Evolutionary conservation across 2,888 invertebrate genomes (phyloP).

Genomic region (Cantharis rufa): DNA sequence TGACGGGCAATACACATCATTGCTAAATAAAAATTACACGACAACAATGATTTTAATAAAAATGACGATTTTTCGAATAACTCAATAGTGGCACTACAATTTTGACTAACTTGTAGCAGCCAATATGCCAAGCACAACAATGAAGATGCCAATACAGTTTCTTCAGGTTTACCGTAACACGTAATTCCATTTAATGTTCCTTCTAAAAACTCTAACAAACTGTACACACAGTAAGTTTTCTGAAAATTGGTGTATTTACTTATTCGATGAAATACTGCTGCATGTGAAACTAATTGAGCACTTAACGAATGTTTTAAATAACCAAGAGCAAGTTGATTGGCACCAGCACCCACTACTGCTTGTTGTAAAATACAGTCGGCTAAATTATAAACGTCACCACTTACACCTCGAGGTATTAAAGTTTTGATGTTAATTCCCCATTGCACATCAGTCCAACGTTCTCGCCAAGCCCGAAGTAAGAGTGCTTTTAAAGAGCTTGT

Average conservation of each 20-base stretch:
- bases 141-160: conserved; percentile 80
- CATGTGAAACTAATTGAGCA: conserved; percentile 88
- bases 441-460: conserved; percentile 92
- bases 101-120: conserved; percentile 75
- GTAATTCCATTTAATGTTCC: conserved; percentile 65
- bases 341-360: conserved; percentile 90
- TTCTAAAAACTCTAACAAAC: conserved; percentile 83
- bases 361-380: conserved; percentile 93
- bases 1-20: conserved; percentile 83
- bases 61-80: conserved; percentile 71
- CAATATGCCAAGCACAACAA: conserved; percentile 82
- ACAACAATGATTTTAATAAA: conserved; percentile 67
- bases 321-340: conserved; percentile 87
- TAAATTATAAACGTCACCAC: conserved; percentile 90
- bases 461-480: conserved; percentile 87
- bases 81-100: conserved; percentile 52
- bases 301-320: conserved; percentile 91
- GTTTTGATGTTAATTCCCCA: conserved; percentile 97
- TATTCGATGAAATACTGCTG: conserved; percentile 85
- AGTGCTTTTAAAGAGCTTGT: conserved; percentile 80
- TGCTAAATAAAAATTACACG: conserved; percentile 72
- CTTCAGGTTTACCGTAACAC: conserved; percentile 83
- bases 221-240: conserved; percentile 86
- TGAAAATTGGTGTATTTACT: conserved; percentile 82
- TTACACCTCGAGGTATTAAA: conserved; percentile 85